Conservation (phyloP, 2,113 vertebrate species). For the Paraplagusia blochii region DNA sequence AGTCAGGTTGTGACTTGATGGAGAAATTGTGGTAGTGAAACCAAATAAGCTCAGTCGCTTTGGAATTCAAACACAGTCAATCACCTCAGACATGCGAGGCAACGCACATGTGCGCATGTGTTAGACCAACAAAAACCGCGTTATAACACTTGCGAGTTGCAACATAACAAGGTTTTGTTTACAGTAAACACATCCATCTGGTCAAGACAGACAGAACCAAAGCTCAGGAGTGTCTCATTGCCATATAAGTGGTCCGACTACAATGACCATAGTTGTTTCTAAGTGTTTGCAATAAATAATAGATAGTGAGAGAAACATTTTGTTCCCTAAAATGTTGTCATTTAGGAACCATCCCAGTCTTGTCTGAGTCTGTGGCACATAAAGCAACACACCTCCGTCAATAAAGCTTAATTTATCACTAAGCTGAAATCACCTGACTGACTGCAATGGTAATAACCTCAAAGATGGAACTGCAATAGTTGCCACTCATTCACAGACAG, state of each 20-base stretch:
- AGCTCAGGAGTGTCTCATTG: conserved; percentile 27
- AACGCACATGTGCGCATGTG: too few relatives aligned
- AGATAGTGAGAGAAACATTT: background rate
- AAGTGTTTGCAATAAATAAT: background rate
- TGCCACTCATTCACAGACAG: conserved; percentile 12
- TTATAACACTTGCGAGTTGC: conserved; percentile 51
- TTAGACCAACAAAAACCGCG: conserved; percentile 30
- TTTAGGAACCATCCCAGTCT: conserved; percentile 31
- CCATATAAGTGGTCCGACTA: conserved; percentile 16
- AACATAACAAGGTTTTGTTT: conserved; percentile 70
- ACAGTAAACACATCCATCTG: conserved; percentile 77
- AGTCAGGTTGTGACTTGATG: too few relatives aligned
- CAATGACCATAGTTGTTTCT: conserved; percentile 7
- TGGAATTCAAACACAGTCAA: too few relatives aligned
- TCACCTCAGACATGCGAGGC: too few relatives aligned
- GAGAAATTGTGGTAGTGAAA: too few relatives aligned
- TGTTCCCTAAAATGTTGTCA: conserved; percentile 14
- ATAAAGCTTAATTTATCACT: conserved; percentile 42
- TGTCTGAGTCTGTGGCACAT: conserved; percentile 34
- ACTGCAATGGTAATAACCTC: conserved; percentile 51
- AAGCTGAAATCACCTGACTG: conserved; percentile 40
- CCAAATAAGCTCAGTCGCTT: too few relatives aligned
- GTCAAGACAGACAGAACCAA: conserved; percentile 56
- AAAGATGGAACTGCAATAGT: conserved; percentile 53
- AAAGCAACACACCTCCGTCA: conserved; percentile 40